Evolutionary conservation across 2,797 vertebrate species (phyloP).

Genomic region (Pangasius krempfi): DNA sequence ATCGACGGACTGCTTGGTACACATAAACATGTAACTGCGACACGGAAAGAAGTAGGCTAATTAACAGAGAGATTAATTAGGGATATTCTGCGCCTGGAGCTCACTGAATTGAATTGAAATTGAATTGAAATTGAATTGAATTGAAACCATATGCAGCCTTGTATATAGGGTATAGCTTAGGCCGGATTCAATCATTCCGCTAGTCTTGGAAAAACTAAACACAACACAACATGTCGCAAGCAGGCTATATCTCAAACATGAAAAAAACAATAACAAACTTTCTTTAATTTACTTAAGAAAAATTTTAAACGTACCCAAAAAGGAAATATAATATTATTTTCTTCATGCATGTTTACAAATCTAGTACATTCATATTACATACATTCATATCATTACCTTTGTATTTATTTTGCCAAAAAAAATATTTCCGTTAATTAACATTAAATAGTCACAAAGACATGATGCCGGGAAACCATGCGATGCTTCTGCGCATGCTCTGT

Average conservation of each 20-base stretch:
- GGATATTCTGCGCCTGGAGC: not conserved
- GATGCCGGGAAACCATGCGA: not conserved
- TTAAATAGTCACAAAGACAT: not conserved
- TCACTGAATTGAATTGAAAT: not conserved
- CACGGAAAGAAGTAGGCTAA: not conserved
- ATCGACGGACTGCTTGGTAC: not conserved
- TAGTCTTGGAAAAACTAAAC: not conserved
- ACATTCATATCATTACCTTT: not conserved
- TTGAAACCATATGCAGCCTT: not conserved
- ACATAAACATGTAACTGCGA: not conserved
- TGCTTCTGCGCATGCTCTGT: not conserved
- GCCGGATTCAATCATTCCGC: too few species aligned
- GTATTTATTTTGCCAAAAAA: not conserved
- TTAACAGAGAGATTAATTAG: constrained; percentile 27
- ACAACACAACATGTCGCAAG: not conserved
- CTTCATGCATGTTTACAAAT: not conserved
- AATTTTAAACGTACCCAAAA: not conserved
- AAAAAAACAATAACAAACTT: not conserved
- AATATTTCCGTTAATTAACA: not conserved
- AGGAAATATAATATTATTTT: not conserved
- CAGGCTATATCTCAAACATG: not conserved
- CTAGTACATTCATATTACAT: not conserved
- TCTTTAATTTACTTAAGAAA: not conserved
- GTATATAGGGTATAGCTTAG: not conserved
- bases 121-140: not conserved